Conservation (phyloP, 2,797 vertebrate species). For the Nannoperca obscura region DNA sequence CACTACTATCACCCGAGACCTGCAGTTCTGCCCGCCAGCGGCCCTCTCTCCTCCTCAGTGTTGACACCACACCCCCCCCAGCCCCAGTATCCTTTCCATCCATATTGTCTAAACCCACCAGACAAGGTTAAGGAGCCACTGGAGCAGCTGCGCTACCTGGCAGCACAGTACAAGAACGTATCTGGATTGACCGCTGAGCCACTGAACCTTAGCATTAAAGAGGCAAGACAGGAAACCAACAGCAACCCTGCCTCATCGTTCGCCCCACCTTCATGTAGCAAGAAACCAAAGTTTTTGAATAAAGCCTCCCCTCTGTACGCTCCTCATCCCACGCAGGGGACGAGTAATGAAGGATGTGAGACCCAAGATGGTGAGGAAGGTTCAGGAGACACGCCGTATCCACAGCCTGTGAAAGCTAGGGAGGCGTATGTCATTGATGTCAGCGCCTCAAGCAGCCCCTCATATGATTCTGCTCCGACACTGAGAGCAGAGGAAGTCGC, state of each 20-base stretch:
- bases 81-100: conserved; percentile 15
- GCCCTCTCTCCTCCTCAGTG: conserved; percentile 39
- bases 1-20: conserved; percentile 53
- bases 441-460: conserved; percentile 25
- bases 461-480: background rate
- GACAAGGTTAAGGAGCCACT: conserved; percentile 67
- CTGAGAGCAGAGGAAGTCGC: conserved; percentile 2
- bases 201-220: conserved; percentile 82
- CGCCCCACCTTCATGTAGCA: conserved; percentile 65
- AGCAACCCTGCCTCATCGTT: conserved; percentile 78
- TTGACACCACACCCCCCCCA: conserved; percentile 17
- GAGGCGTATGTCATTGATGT: conserved; percentile 35
- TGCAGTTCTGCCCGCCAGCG: conserved; percentile 52
- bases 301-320: conserved; percentile 79
- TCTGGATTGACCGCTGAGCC: conserved; percentile 75
- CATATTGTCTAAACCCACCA: background rate
- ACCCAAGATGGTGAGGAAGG: conserved; percentile 10
- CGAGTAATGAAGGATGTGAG: conserved; percentile 47
- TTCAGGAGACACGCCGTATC: background rate
- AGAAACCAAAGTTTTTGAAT: conserved; percentile 84
- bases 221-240: conserved; percentile 14
- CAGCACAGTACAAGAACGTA: conserved; percentile 78
- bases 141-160: conserved; percentile 78
- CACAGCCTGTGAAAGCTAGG: background rate
- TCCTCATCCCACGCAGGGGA: background rate